phyloP scores from a whole-genome alignment of 2,888 invertebrate genomes.

The Mylabris sibirica region DNA sequence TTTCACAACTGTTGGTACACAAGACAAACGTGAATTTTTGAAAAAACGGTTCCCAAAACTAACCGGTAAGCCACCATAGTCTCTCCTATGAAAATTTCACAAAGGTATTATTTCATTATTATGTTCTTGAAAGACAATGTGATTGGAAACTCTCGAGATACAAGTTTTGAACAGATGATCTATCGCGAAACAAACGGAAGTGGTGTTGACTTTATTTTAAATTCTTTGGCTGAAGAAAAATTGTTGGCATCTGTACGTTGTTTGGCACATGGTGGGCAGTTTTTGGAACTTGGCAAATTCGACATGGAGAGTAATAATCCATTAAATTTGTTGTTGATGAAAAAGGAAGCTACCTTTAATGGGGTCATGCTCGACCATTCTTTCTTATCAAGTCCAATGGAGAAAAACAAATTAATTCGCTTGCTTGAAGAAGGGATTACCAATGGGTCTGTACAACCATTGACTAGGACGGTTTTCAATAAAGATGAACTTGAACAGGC shows the following conservation, averaged over 20 bases:
- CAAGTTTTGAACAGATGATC: slow-evolving; percentile 90
- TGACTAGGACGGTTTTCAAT: slow-evolving; percentile 85
- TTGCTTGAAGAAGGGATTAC: slow-evolving; percentile 87
- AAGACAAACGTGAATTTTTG: slow-evolving; percentile 87
- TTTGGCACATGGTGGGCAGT: slow-evolving; percentile 90
- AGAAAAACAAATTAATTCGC: slow-evolving; percentile 64
- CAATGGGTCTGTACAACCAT: slow-evolving; percentile 86
- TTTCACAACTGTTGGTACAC: slow-evolving; percentile 90
- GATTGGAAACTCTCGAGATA: slow-evolving; percentile 92
- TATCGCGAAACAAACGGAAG: slow-evolving; percentile 83
- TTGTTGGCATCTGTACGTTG: slow-evolving; percentile 93
- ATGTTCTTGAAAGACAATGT: slow-evolving; percentile 67
- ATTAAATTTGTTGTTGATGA: slow-evolving; percentile 78
- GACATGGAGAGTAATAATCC: slow-evolving; percentile 90
- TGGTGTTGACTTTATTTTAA: slow-evolving; percentile 94
- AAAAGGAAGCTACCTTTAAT: slow-evolving; percentile 94
- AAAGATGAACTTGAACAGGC: slow-evolving; percentile 91
- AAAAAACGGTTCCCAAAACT: slow-evolving; percentile 86
- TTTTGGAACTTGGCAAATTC: slow-evolving; percentile 93
- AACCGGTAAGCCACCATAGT: slow-evolving; percentile 57
- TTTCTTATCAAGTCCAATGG: slow-evolving; percentile 74
- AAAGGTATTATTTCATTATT: no score
- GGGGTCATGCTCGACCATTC: slow-evolving; percentile 87
- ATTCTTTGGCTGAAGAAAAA: slow-evolving; percentile 96
- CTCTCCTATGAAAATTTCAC: background rate